Evolutionary conservation across 2,888 invertebrate species (phyloP), one percentile per base, ranked within the genome.

Genomic region (Erebia ligea): DNA sequence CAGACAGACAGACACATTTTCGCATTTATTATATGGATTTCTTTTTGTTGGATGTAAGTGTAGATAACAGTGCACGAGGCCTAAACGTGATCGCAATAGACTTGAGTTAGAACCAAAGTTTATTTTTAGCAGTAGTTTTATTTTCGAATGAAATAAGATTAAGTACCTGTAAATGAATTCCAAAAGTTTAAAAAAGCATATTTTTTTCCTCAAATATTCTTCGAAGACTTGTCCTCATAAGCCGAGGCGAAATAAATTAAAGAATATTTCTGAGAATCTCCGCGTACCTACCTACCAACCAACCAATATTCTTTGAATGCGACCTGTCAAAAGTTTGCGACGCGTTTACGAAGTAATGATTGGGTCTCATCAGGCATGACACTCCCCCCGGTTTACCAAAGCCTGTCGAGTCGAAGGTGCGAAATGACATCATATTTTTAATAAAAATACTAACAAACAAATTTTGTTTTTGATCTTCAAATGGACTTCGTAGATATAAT

Each of bases 311-410:
- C 61, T 69, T 70, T 63, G 69, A 69, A 75, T 73, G 68, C 67
- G 68, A 67, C 45, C 59, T 71, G 75, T 76, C 79, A 76, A 80
- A 84, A 83, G 76, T 83, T 83, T 75, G 61, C 73, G 78, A 78
- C 76, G 84, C 87, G 85, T 87, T 88, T 81, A 78, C 80, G 81
- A 84, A 82, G 82, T 79, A 83, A 84, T 89, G 88, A 90, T 90
- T 89, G 79, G 77, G 76, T 76, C 85, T 87, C 83, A 84, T 86
- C 83, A 83, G 80, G 79, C 79, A 80, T 82, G 84, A 84, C 84
- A 78, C 65, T 54, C 54, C 67, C 68, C 59, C 42, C 50, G 25
- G 45, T 66, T 69, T 56, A 10, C 21, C 42, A 56, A 11, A 66
- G 40, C 42, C 66, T 65, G 19, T 56, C 17, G 50, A 56, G 19